phyloP scores from a whole-genome alignment of 2,888 invertebrate genomes.

The Dichetophora obliterata region DNA sequence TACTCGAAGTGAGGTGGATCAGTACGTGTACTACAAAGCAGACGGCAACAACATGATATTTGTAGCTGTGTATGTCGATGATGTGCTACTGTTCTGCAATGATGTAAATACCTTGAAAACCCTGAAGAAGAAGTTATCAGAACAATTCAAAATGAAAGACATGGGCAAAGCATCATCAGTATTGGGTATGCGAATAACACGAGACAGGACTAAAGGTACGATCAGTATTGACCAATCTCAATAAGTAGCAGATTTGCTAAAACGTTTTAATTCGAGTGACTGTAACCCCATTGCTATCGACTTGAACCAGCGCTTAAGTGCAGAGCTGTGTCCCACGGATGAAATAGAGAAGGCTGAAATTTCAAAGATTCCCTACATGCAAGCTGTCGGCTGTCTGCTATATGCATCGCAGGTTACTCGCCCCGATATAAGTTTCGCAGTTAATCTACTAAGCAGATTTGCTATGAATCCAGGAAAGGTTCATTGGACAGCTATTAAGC shows the following conservation, averaged over 20 bases:
- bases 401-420: conserved; percentile 38
- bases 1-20: conserved; percentile 38
- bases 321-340: conserved; percentile 44
- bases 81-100: conserved; percentile 47
- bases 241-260: conserved; percentile 43
- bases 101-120: conserved; percentile 31
- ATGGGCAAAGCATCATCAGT: conserved; percentile 45
- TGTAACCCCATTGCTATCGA: conserved; percentile 41
- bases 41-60: conserved; percentile 17
- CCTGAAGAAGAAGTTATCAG: conserved; percentile 41
- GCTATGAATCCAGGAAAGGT: conserved; percentile 35
- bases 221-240: conserved; percentile 47
- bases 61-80: conserved; percentile 52
- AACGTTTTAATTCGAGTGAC: neutral
- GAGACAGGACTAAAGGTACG: conserved; percentile 18
- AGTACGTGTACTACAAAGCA: conserved; percentile 43
- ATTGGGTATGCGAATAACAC: conserved; percentile 46
- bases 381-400: conserved; percentile 24
- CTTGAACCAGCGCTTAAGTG: conserved; percentile 41
- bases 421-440: conserved; percentile 43
- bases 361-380: conserved; percentile 44
- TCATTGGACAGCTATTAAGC: conserved; percentile 43
- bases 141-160: conserved; percentile 48
- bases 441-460: conserved; percentile 41
- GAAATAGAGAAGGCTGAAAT: conserved; percentile 43